phyloP scores from a whole-genome alignment of 2,888 invertebrate genomes.

The Drosophila nr. fundita region DNA sequence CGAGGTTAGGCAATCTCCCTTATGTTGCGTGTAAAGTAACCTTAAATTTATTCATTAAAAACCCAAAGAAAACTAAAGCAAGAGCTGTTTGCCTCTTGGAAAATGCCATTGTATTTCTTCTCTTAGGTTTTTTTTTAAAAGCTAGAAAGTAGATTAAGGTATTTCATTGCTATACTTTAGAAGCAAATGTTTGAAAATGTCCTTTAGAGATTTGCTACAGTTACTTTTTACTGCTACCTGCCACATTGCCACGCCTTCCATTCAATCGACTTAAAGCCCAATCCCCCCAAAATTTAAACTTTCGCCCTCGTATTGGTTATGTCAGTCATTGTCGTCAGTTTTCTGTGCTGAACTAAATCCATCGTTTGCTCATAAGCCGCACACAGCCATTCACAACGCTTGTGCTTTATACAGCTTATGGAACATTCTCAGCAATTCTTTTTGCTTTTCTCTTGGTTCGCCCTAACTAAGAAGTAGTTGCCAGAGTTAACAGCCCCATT shows the following conservation, averaged over 20 bases:
- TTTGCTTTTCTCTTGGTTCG: constrained; percentile 17
- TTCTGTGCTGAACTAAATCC: constrained; percentile 34
- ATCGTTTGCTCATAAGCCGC: constrained; percentile 45
- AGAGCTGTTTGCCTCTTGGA: not conserved
- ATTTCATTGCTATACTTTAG: constrained; percentile 2
- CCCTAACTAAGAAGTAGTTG: constrained; percentile 12
- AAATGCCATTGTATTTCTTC: constrained; percentile 16
- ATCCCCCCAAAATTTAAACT: constrained; percentile 9
- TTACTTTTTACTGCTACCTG: constrained; percentile 38
- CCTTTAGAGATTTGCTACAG: not conserved
- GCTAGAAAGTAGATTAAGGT: constrained; percentile 22
- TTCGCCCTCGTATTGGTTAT: constrained; percentile 17
- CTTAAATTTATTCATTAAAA: not conserved
- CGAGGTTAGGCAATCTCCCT: constrained; percentile 27
- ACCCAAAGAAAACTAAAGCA: not conserved
- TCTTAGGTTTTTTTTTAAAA: not conserved
- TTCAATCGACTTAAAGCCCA: constrained; percentile 21
- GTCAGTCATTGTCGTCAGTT: constrained; percentile 52
- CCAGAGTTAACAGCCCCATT: constrained; percentile 5
- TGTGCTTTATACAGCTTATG: constrained; percentile 63
- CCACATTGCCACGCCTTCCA: constrained; percentile 1
- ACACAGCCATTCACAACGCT: constrained; percentile 40
- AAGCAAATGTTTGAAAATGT: constrained; percentile 4
- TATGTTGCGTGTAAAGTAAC: constrained; percentile 35
- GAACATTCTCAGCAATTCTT: constrained; percentile 58